Percentiles rank a stretch among this genome's conserved stretches.
These are phyloP conservation scores for Diadema setosum DNA, from an alignment of 35 echinoderm and acorn worm genomes.

Conservation along the genomic window DNA sequence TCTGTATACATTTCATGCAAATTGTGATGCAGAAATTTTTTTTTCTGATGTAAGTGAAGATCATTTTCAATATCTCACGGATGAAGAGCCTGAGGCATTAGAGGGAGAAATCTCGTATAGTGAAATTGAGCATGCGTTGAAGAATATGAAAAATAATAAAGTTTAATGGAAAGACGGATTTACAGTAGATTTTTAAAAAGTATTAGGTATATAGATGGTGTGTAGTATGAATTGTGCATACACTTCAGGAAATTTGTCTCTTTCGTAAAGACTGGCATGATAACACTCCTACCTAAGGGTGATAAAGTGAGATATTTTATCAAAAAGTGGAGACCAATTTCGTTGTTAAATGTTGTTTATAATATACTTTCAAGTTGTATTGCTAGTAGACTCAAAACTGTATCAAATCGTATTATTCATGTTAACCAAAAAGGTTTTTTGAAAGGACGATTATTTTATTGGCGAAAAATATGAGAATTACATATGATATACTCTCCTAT, in stretches of 20 bases:
- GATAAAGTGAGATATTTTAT: not conserved
- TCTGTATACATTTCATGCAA: no score
- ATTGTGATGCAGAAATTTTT: no score
- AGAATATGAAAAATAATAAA: not conserved
- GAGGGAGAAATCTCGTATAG: not conserved
- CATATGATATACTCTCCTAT: not conserved
- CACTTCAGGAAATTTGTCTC: not conserved
- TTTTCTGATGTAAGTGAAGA: no score
- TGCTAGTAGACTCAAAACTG: not conserved
- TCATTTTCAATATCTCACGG: no score
- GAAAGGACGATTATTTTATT: no score
- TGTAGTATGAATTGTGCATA: not conserved
- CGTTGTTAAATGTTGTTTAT: not conserved
- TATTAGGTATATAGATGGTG: not conserved
- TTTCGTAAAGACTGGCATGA: not conserved
- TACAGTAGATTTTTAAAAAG: not conserved
- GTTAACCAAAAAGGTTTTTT: not conserved
- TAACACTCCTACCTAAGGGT: no score
- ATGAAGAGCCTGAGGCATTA: not conserved
- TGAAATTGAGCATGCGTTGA: not conserved
- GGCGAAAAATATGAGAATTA: not conserved
- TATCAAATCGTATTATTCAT: not conserved
- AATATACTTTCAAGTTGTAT: not conserved
- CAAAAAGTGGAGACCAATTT: not conserved
- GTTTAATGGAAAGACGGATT: not conserved